Evolutionary conservation across 1,140 invertebrate genomes (phyloP), one percentile per base, ranked within the genome.

Genomic region (Augochlora pura): DNA sequence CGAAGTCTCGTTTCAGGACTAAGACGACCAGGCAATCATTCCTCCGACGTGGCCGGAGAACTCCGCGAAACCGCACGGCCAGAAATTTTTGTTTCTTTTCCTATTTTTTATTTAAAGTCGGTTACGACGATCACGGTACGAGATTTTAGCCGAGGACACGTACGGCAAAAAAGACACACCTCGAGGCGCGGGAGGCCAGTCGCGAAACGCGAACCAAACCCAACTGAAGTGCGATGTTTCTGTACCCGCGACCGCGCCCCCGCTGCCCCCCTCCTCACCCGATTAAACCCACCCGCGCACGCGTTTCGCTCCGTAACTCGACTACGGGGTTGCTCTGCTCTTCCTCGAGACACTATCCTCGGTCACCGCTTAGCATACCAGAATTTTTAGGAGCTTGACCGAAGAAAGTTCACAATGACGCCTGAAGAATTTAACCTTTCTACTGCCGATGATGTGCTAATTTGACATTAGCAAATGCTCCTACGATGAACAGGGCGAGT

Each of bases 161-260:
- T 54, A 69, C 39, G 7, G 21, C 39, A 49, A 39, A 60, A n/a
- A 73, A 64, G 67, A 32, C 25, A n/a, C 60, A 71, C 77, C 54
- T 64, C 59, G 38, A 73, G 83, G 52, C 71, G 77, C 76, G 42
- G 66, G 79, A 86, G 87, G 86, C 80, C 86, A 87, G 86, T 80
- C 89, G 89, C 90, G 87, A 84, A 79, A 86, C 90, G 90, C 90
- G 90, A 88, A 91, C 90, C 90, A 91, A 91, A 90, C 90, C 90
- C 90, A 89, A 91, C 91, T 91, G 88, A 90, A 88, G 73, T 82
- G 86, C 88, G 84, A 90, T 79, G 86, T 80, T 88, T 74, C 82
- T 86, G 78, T 88, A 81, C 75, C 82, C 84, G 84, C 84, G 89
- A 83, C 90, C 90, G 91, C 90, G 84, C 90, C 90, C 88, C 89